Base-by-base conservation (phyloP, 2,888 invertebrate genomes). In the Campopleginae sp. region DNA sequence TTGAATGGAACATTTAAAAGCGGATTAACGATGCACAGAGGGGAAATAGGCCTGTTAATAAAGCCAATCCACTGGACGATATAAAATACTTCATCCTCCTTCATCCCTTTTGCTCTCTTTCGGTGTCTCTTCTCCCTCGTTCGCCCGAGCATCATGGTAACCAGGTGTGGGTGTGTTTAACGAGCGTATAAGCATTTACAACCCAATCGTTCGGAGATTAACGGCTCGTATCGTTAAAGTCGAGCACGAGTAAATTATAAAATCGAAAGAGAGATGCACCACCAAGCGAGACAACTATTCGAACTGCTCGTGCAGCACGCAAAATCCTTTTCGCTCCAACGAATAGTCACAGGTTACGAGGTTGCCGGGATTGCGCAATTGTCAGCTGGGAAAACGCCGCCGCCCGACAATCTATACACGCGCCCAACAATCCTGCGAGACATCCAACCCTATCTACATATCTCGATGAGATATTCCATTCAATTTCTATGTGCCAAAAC, bases 161-260 rank as follows among this genome's bases (percentile, higher is more conserved):
- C 51, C 74, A 74, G 71, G 78, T 84, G 82, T 80, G 86, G 86
- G 85, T 85, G 86, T 87, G 89, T 86, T 89, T 88, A 89, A 89
- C 88, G 89, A 86, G 80, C 80, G 86, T 89, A 90, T 90, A 89
- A 89, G 89, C 89, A 89, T 90, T 90, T 89, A 87, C 89, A 87
- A 85, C 88, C 83, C 87, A 88, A 90, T 90, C 89, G 87, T 88
- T 89, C 87, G 87, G 83, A 86, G 87, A 90, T 90, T 89, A 89
- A 88, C 88, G 90, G 88, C 88, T 87, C 85, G 85, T 87, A 87
- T 88, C 88, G 87, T 78, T 86, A 88, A 84, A 87, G 84, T 84
- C 86, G 78, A 87, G 85, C 85, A 75, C 79, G 87, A 89, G 88
- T 90, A 89, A 90, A 90, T 90, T 90, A 90, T 90, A 90, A 90